Conservation (phyloP, 2,888 invertebrate genomes). For the Reticulitermes lucifugus region DNA sequence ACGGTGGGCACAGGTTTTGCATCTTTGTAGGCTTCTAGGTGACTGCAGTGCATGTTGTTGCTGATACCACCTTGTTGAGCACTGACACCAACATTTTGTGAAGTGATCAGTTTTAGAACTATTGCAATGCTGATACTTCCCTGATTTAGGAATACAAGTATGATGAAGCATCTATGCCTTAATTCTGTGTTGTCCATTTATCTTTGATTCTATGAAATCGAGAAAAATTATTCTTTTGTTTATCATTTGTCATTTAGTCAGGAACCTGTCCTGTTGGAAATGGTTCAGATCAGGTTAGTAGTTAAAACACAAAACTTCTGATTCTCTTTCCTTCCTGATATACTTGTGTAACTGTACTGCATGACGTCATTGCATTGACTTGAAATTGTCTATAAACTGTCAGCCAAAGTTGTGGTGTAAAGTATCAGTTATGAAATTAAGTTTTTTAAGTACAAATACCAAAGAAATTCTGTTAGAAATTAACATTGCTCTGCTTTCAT, state of each 20-base stretch:
- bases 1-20: constrained; percentile 54
- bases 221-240: not conserved
- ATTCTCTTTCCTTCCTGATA: not conserved
- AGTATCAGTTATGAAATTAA: too few species aligned
- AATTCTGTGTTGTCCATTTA: not conserved
- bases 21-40: constrained; percentile 50
- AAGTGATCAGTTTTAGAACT: not conserved
- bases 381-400: not conserved
- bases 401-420: not conserved
- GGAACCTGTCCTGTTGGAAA: not conserved
- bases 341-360: not conserved
- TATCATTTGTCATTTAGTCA: not conserved
- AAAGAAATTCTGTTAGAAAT: too few species aligned
- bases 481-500: too few species aligned
- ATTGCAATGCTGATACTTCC: too few species aligned
- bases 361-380: not conserved
- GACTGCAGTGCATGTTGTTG: constrained; percentile 46
- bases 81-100: constrained; percentile 2
- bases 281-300: constrained; percentile 1
- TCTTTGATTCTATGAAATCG: not conserved
- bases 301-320: not conserved
- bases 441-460: too few species aligned
- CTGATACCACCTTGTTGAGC: not conserved
- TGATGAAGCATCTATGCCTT: not conserved
- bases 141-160: not conserved